Percentiles rank a stretch among this genome's conserved stretches.
Evolutionary conservation across 2,888 invertebrate genomes (phyloP).

Genomic region (Vanessa cardui): DNA sequence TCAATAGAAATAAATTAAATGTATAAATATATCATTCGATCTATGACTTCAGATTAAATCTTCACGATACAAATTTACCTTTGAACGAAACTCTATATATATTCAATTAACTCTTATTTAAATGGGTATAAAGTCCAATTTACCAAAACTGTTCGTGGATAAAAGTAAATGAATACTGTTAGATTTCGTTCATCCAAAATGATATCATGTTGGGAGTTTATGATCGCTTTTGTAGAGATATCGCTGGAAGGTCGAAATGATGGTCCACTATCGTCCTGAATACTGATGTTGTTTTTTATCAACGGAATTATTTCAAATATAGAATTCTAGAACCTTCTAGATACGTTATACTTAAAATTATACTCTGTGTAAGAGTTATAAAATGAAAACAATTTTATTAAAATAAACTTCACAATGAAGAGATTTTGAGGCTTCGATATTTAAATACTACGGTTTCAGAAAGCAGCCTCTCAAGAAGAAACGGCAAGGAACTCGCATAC

Average conservation of each 20-base stretch:
- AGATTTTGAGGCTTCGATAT: too few species aligned
- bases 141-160: not conserved
- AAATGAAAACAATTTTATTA: too few species aligned
- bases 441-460: too few species aligned
- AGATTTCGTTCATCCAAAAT: conserved; percentile 34
- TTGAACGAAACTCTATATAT: not conserved
- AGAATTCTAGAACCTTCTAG: not conserved
- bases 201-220: conserved; percentile 39
- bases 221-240: conserved; percentile 36
- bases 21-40: conserved; percentile 2
- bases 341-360: too few species aligned
- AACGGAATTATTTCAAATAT: conserved; percentile 14
- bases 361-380: too few species aligned
- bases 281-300: conserved; percentile 32
- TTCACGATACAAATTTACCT: conserved; percentile 18
- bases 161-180: conserved; percentile 32
- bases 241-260: conserved; percentile 26
- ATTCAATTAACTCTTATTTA: not conserved
- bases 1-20: not conserved
- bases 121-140: conserved; percentile 7
- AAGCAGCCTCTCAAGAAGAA: too few species aligned
- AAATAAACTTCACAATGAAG: too few species aligned
- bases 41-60: conserved; percentile 29
- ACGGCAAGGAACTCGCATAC: too few species aligned
- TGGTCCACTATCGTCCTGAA: conserved; percentile 30